Percentiles rank a stretch among this genome's conserved stretches.
Conservation (phyloP, 2,113 vertebrate species). For the Phocoena phocoena region DNA sequence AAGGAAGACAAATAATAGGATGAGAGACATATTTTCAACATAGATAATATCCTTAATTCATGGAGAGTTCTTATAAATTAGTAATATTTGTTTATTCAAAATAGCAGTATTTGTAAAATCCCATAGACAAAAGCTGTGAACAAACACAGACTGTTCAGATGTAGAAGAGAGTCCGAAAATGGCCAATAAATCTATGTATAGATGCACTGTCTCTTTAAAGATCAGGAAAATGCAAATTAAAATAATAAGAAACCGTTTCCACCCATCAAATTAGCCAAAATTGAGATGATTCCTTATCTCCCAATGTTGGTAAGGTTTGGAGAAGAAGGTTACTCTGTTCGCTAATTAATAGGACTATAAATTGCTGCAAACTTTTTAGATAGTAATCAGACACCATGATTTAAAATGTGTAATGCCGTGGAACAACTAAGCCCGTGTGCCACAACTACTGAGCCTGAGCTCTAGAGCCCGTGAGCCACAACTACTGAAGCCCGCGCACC, state of each 20-base stretch:
- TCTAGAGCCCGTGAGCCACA: no score
- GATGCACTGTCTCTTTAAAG: neutral
- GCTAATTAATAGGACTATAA: neutral
- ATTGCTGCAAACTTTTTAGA: neutral
- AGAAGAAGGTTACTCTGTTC: neutral
- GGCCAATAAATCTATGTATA: neutral
- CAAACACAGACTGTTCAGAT: neutral
- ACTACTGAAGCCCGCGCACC: no score
- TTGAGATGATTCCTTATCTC: neutral
- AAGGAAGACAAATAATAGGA: neutral
- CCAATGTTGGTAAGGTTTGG: neutral
- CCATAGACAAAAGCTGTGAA: neutral
- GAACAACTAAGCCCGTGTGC: no score
- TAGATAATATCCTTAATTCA: neutral
- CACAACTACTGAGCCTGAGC: no score
- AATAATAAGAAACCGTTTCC: neutral
- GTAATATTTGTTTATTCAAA: neutral
- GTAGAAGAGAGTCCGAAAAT: constrained; percentile 6
- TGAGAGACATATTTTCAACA: neutral
- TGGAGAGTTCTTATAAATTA: neutral
- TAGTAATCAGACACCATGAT: neutral
- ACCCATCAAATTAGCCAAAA: neutral
- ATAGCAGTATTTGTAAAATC: neutral
- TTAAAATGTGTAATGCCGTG: neutral
- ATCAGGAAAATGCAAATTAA: neutral